Evolutionary conservation across 2,888 invertebrate species (phyloP), one percentile per base, ranked within the genome.

Genomic region (Coelinius sp.): DNA sequence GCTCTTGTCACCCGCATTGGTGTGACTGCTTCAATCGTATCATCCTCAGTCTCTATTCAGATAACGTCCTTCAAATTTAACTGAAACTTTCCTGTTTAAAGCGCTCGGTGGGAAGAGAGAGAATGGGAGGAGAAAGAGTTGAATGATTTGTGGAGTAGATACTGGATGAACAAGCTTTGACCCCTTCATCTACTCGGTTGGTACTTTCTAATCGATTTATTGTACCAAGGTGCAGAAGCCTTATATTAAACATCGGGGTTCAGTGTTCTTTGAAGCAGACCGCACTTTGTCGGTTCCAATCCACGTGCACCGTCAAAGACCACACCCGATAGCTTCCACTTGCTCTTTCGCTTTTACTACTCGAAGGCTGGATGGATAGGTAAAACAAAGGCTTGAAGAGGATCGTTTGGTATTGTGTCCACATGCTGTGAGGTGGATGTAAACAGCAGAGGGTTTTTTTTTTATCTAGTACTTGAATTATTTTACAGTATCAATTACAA

Each of bases 141-240:
- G 25, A 53, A 53, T 14, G 25, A 24, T 24, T 17, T 22, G 7
- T 1, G 20, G 17, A 24, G 25, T n/a, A 35, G 62, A 31, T 8
- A 31, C n/a, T 17, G 4, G 31, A 27, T 3, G 17, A 24, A 6
- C 25, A n/a, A n/a, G 14, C 8, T 24, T 41, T 63, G 20, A 35
- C 1, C 31, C 31, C 17, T 59, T 20, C 59, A 59, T 59, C 59
- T 59, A 14, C 24, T 65, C 65, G 20, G 46, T 65, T 27, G 27
- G 25, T 49, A 17, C 27, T 65, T 44, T 46, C 46, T 65, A 46
- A 65, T 65, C 65, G 20, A 65, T 65, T 49, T 59, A 35, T 59
- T 17, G 59, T 20, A 59, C 59, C 31, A 17, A 35, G 59, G 59
- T 59, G 59, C 59, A 59, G 17, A 59, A 20, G 25, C 27, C 31